A percentile compares a stretch with the other conserved stretches of the same genome.
Evolutionary conservation across 2,888 invertebrate genomes (phyloP).

Genomic region (Xestia sexstrigata): DNA sequence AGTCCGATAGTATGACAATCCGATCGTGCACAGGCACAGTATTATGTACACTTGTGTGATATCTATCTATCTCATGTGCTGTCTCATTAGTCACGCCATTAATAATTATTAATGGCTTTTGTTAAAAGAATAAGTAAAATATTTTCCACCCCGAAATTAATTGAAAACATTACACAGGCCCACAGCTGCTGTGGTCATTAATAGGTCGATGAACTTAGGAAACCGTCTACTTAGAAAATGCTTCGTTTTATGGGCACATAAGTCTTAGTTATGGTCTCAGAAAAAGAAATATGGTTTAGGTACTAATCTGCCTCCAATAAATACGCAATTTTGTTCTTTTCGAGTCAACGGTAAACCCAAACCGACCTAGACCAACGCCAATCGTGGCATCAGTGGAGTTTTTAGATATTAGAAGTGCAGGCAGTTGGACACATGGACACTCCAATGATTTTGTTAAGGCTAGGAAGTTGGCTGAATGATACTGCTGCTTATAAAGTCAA

Average conservation of each 20-base stretch:
- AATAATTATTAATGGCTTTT: not conserved
- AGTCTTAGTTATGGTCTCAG: slow-evolving; percentile 23
- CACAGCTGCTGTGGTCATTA: slow-evolving; percentile 27
- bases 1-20: not conserved
- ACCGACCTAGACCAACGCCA: not conserved
- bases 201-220: slow-evolving; percentile 29
- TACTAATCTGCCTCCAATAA: not conserved
- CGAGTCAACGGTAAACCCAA: not conserved
- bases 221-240: slow-evolving; percentile 20
- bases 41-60: not conserved
- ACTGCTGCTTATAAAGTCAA: too few species aligned
- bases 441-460: not conserved
- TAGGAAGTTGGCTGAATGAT: too few species aligned
- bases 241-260: slow-evolving; percentile 30
- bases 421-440: not conserved
- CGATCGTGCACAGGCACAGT: not conserved
- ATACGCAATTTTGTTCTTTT: not conserved
- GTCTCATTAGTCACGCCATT: not conserved
- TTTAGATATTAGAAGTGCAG: not conserved
- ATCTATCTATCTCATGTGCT: too few species aligned
- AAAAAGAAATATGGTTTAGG: slow-evolving; percentile 17
- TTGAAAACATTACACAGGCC: slow-evolving; percentile 16
- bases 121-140: not conserved
- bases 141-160: slow-evolving; percentile 11
- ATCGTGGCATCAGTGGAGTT: not conserved